Conservation (phyloP, 2,888 invertebrate species). For the Lasioglossum calceatum region DNA sequence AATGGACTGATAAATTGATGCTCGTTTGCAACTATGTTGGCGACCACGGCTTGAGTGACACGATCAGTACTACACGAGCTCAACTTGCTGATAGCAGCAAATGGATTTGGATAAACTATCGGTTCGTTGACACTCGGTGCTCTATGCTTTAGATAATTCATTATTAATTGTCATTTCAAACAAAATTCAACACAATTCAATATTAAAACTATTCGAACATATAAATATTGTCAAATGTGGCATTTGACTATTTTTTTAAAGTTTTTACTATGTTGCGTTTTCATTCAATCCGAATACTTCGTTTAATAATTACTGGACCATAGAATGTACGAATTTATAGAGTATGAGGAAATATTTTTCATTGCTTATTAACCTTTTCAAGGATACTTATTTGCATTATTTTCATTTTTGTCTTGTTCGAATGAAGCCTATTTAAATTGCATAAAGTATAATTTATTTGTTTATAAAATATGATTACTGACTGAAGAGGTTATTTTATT, state of each 20-base stretch:
- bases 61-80: neutral
- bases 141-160: neutral
- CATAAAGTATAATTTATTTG: no score
- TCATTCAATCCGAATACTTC: neutral
- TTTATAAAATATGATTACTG: no score
- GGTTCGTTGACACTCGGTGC: neutral
- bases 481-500: neutral
- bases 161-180: neutral
- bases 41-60: neutral
- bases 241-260: neutral
- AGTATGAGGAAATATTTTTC: no score
- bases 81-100: neutral
- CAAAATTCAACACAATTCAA: neutral
- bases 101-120: neutral
- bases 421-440: no score
- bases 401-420: no score
- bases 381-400: neutral
- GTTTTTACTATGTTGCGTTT: neutral
- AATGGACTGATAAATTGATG: slow-evolving; percentile 25
- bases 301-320: neutral
- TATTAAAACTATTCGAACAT: neutral
- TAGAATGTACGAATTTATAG: no score
- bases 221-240: neutral
- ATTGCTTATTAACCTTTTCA: no score
- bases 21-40: slow-evolving; percentile 18